A percentile compares a stretch with the other conserved stretches of the same genome.
phyloP scores from a whole-genome alignment of 1,140 invertebrate species.

The Pseudomyrmex sp. region DNA sequence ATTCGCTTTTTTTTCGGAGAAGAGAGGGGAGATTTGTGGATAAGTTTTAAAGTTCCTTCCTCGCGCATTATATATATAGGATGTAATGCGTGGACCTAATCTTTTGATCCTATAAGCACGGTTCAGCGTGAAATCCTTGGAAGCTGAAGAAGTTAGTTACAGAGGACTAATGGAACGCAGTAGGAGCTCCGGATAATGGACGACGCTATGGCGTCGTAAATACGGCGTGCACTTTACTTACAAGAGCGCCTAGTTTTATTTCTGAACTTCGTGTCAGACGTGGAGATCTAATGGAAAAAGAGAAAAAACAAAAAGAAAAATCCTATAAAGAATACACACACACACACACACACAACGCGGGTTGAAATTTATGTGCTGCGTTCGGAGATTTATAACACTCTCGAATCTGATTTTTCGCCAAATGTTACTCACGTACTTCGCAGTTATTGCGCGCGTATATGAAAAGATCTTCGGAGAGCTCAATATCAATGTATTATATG shows the following conservation, averaged over 20 bases:
- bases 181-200: constrained; percentile 57
- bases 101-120: constrained; percentile 60
- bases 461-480: not conserved
- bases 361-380: not conserved
- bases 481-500: constrained; percentile 5
- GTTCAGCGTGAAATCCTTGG: constrained; percentile 59
- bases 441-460: not conserved
- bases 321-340: not conserved
- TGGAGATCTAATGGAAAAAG: constrained; percentile 26
- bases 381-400: not conserved
- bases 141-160: constrained; percentile 61
- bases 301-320: constrained; percentile 16
- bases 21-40: not conserved
- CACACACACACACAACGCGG: no score
- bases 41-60: constrained; percentile 43
- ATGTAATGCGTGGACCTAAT: constrained; percentile 50
- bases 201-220: constrained; percentile 51
- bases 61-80: constrained; percentile 22
- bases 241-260: constrained; percentile 48
- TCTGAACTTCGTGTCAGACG: constrained; percentile 24
- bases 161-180: constrained; percentile 59
- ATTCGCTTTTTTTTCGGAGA: constrained; percentile 7
- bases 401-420: not conserved
- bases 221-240: constrained; percentile 50
- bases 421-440: not conserved